Base-by-base conservation (phyloP, 2,797 vertebrate species). In the Chanos chanos region DNA sequence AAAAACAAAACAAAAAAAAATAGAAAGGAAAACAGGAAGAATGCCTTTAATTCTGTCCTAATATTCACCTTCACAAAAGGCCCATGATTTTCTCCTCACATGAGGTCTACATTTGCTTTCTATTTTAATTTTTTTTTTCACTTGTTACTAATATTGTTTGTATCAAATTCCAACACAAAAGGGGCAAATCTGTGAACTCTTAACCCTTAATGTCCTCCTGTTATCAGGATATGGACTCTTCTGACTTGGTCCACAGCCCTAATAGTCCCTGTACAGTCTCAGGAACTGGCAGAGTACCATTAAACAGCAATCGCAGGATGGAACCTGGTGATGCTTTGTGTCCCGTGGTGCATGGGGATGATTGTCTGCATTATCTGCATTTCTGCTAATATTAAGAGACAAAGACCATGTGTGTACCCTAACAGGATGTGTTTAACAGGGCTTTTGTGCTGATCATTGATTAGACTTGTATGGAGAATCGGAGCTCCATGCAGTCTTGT, bases 391-490 rank as follows among this genome's bases (percentile, higher is more conserved):
- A 13, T 24, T 34, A 4, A 9, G 39, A 25, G 16, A 67, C 58
- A 70, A 66, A 65, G 62, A 50, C 19, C 10, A 31, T 39, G 33
- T 51, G 19, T 64, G 44, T 10, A 39, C 50, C 50, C 22, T n/a
- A 63, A 64, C 60, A 68, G 70, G 76, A 80, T 64, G 71, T 73
- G 56, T 54, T 65, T 40, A 40, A 79, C 69, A 71, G 80, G 75
- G 81, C 1, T 33, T 66, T 76, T 75, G 81, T 84, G 76, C 78
- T 75, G 70, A 70, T 65, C 73, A 59, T 72, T 37, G 71, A 70
- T 55, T 55, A 66, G 71, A 61, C 61, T 70, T 73, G 76, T 44
- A 71, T 78, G 70, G 36, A 52, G 48, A 48, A 27, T 33, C 47
- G 50, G 24, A 55, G 54, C 55, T 63, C 41, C 36, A 51, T 57